Percentiles rank a stretch among this genome's conserved stretches.
Evolutionary conservation across 2,113 vertebrate species (phyloP).

Genomic region (Hemiprocne comata): DNA sequence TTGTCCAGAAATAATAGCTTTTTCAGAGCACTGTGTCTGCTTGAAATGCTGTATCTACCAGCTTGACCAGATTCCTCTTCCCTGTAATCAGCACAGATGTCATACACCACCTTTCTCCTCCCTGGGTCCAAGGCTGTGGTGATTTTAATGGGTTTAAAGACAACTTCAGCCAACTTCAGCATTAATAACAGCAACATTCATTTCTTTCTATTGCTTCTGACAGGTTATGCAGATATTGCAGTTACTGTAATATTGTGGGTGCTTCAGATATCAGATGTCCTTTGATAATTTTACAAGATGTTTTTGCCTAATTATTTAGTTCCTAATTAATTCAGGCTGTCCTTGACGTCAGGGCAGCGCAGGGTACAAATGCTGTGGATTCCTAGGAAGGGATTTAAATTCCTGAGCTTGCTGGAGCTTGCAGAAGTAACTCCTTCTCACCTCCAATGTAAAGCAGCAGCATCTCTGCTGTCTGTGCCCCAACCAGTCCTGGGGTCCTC

Average conservation of each 20-base stretch:
- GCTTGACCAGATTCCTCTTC: slow-evolving; percentile 45
- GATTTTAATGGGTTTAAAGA: slow-evolving; percentile 48
- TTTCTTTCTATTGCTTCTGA: slow-evolving; percentile 51
- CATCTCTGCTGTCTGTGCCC: accelerated
- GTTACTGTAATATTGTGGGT: neutral
- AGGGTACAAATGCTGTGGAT: neutral
- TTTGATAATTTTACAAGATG: slow-evolving; percentile 52
- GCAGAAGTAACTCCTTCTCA: neutral
- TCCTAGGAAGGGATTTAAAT: neutral
- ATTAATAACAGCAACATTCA: neutral
- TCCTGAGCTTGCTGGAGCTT: neutral
- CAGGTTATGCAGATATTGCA: slow-evolving; percentile 26
- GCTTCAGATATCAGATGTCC: neutral
- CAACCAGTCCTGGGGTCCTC: accelerated
- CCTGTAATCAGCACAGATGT: neutral
- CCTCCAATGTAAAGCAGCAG: neutral
- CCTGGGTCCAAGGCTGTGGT: neutral
- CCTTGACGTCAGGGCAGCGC: neutral
- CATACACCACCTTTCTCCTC: slow-evolving; percentile 4
- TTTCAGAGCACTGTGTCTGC: slow-evolving; percentile 21
- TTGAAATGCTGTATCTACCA: slow-evolving; percentile 18
- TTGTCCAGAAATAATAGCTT: neutral
- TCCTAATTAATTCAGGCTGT: neutral
- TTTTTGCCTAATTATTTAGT: slow-evolving; percentile 52
- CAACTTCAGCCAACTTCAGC: slow-evolving; percentile 28